Evolutionary conservation across 2,888 invertebrate species (phyloP), one percentile per base, ranked within the genome.

Genomic region (Hedya salicella): DNA sequence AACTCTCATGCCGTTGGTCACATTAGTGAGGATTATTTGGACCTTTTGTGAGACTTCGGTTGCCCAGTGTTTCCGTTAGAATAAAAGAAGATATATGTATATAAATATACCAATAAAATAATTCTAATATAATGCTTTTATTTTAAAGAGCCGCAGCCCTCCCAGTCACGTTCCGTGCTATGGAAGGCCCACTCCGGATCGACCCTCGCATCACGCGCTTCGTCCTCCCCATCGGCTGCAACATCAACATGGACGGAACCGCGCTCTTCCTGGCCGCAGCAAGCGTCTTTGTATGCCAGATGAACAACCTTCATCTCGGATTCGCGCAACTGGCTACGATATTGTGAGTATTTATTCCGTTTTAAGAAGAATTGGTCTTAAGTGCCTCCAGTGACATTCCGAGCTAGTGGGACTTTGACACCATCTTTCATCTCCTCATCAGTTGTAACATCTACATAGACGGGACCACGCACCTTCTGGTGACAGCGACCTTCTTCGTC

Each of bases 241-340:
- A 97, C 81, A 96, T 98, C 82, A 98, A 98, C 87, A 97, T 98
- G 97, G 97, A 97, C 76, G 97, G 97, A 1, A 97, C 97, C 0
- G 97, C 97, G 0, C 90, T 98, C 52, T 98, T 98, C 86, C 95
- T 98, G 39, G 95, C 98, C 0, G 95, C 97, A 2, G 97, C 98
- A 3, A 96, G 97, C 95, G 97, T 96, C 62, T 97, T 97, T 83
- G 95, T 97, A 70, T 97, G 97, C 44, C 97, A 97, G 87, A 96
- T 98, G 95, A 97, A 97, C 79, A 95, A 95, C 68, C 95, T 97
- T 76, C 87, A 93, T 14, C 90, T 98, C 69, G 95, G 96, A 17
- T 94, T 96, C 70, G 97, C 97, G 5, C 96, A 98, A 82, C 94
- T 98, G 19, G 94, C 98, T 67, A 97, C 97, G 4, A 96, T 98